Base-by-base conservation (phyloP, 1,140 invertebrate genomes). In the Lanistes nyassanus region DNA sequence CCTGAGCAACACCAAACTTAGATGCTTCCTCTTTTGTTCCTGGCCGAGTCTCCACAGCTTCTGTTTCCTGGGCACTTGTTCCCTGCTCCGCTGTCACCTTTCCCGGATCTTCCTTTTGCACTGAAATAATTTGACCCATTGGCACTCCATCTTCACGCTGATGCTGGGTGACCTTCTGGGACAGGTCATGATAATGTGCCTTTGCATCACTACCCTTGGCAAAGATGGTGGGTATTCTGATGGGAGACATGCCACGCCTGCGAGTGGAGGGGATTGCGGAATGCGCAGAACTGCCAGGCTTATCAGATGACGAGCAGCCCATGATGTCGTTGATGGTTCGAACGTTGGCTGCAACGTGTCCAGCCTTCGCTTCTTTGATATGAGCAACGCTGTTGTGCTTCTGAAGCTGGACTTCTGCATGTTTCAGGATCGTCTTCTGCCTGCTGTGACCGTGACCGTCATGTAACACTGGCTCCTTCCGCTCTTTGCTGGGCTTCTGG, bases 181-280 rank as follows among this genome's bases (percentile, higher is more conserved):
- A 77, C 23, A 80, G 70, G 23, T 80, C 76, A 69, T 79, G 60
- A 34, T 77, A 79, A 5, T 70, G 58, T 4, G 36, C 68, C 5
- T 75, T 76, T 51, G 79, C 75, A 42, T 79, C 47, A 4, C 23
- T 21, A 47, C 62, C 79, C 64, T 80, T 83, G 23, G 84, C 80
- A 73, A 88, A 85, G 47, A 85, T 83, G 16, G 81, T 80, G 64
- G 86, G 85, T 65, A 87, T 83, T 51, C 81, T 77, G n/a, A 88
- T 64, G 7, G 84, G 84, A 5, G 85, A 83, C 16, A 73, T 65
- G 1, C 82, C 82, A 42, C 82, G 65, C 62, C 79, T 83, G 29
- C 81, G 74, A 5, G 80, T 77, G 2, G 80, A 75, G 23, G 83
- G 82, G 64, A 81, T 82, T 1, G 78, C 73, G 76, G 84, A 85